Conservation (phyloP, 1,140 invertebrate genomes). For the Aporrectodea caliginosa region DNA sequence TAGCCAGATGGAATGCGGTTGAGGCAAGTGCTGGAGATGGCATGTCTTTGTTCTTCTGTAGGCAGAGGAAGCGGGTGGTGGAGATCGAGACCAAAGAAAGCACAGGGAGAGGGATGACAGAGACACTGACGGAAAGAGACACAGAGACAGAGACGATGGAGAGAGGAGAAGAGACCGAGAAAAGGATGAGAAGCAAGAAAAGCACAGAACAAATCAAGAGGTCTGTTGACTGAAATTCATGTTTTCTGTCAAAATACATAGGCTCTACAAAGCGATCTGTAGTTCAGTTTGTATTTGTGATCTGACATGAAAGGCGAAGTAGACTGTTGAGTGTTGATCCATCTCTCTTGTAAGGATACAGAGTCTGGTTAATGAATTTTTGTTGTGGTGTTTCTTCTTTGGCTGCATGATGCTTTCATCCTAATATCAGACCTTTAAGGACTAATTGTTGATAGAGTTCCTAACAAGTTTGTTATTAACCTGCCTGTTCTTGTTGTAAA, state of each 20-base stretch:
- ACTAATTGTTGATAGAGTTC: too few species aligned
- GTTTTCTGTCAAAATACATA: background rate
- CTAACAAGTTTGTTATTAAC: too few species aligned
- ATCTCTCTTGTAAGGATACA: background rate
- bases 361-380: background rate
- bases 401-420: too few species aligned
- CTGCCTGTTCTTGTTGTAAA: too few species aligned
- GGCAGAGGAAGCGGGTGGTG: background rate
- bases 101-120: background rate
- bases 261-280: background rate
- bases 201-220: background rate
- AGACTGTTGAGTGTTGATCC: too few species aligned
- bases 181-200: background rate
- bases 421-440: too few species aligned
- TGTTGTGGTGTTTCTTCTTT: background rate
- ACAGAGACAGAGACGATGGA: background rate
- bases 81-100: background rate
- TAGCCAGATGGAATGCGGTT: too few species aligned
- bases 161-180: background rate
- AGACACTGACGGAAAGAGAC: background rate
- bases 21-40: too few species aligned
- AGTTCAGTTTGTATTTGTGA: background rate
- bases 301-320: too few species aligned
- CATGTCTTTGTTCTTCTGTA: background rate
- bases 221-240: background rate